Percentiles rank a stretch among this genome's conserved stretches.
phyloP scores from a whole-genome alignment of 2,797 vertebrate genomes.

The Gobionotothen gibberifrons region DNA sequence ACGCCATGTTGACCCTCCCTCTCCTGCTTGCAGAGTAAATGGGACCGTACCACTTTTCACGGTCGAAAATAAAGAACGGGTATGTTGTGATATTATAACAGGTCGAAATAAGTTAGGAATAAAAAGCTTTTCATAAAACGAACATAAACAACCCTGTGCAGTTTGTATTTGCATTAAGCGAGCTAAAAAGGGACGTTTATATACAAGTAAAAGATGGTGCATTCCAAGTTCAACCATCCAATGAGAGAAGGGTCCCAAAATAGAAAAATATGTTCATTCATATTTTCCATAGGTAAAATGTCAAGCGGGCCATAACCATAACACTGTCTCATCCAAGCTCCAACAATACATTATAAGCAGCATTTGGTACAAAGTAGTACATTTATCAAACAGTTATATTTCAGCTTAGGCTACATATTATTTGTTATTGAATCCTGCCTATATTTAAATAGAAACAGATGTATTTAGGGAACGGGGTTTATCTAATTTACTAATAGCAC shows the following conservation, averaged over 20 bases:
- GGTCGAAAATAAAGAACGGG: fast-evolving
- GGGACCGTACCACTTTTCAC: slow-evolving; percentile 67
- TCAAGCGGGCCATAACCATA: background rate
- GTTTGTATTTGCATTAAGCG: background rate
- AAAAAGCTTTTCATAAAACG: fast-evolving
- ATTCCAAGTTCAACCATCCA: slow-evolving; percentile 61
- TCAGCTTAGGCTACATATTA: too few species aligned
- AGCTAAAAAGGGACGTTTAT: fast-evolving
- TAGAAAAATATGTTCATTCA: slow-evolving; percentile 71
- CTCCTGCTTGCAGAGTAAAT: slow-evolving; percentile 53
- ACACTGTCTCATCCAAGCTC: too few species aligned
- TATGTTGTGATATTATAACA: background rate
- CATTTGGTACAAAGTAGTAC: too few species aligned
- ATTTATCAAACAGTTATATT: too few species aligned
- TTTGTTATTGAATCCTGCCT: too few species aligned
- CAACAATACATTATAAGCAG: too few species aligned
- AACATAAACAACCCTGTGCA: fast-evolving
- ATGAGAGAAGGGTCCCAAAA: slow-evolving; percentile 67
- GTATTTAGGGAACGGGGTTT: too few species aligned
- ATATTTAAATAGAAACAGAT: too few species aligned
- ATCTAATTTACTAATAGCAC: too few species aligned
- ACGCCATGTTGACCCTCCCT: slow-evolving; percentile 88
- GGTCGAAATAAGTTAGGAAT: fast-evolving
- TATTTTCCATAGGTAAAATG: slow-evolving; percentile 59
- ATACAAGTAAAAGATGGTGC: slow-evolving; percentile 51